Percentiles rank a stretch among this genome's conserved stretches.
These are phyloP conservation scores for Mus minutoides DNA, from an alignment of 2,797 vertebrate species.

Conservation along the genomic window DNA sequence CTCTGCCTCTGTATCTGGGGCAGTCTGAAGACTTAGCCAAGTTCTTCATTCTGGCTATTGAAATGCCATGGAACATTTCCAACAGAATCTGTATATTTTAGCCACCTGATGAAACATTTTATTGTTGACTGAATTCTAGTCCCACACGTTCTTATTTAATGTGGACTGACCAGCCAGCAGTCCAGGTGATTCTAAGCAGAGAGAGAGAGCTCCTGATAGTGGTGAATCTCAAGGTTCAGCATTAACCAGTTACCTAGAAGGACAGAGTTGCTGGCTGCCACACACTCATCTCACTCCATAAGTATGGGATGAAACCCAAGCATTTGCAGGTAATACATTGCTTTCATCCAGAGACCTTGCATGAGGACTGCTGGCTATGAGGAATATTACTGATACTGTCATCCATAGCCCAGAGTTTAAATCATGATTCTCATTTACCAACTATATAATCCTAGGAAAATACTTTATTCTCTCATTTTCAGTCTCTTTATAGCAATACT, in stretches of 20 bases:
- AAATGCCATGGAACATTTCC: background rate
- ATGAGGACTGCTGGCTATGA: conserved; percentile 24
- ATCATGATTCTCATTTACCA: conserved; percentile 21
- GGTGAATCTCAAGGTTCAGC: conserved; percentile 21
- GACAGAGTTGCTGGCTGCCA: background rate
- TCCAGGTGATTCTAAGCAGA: conserved; percentile 35
- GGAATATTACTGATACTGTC: background rate
- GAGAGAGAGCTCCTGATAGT: conserved; percentile 5
- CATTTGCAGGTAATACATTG: conserved; percentile 13
- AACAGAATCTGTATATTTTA: background rate
- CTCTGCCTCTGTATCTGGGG: background rate
- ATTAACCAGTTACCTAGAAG: background rate
- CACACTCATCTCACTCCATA: background rate
- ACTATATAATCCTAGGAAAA: background rate
- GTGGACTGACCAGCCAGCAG: background rate
- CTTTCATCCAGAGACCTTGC: conserved; percentile 28
- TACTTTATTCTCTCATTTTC: conserved; percentile 35
- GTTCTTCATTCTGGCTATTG: conserved; percentile 4
- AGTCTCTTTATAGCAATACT: conserved; percentile 60
- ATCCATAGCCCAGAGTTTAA: conserved; percentile 13
- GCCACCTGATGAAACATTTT: conserved; percentile 28
- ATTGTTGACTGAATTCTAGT: background rate
- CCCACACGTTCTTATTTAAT: background rate
- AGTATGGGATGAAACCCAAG: background rate
- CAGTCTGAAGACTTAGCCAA: background rate